Percentiles rank a stretch among this genome's conserved stretches.
phyloP scores from a whole-genome alignment of 2,113 vertebrate species.

The Pampusana beccarii region DNA sequence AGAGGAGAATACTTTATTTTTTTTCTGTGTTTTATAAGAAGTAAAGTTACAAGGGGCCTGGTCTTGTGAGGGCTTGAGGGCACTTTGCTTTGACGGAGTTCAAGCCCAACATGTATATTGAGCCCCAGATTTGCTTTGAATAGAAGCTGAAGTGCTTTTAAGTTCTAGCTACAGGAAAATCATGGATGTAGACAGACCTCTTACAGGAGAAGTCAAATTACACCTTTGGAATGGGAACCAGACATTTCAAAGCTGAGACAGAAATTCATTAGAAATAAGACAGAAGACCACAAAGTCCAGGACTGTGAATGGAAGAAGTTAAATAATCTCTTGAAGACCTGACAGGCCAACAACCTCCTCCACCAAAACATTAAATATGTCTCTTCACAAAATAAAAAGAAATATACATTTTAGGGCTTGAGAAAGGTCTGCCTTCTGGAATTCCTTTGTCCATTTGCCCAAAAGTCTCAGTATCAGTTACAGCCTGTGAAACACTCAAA shows the following conservation, averaged over 20 bases:
- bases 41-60: background rate
- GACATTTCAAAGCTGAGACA: constrained; percentile 35
- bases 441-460: constrained; percentile 62
- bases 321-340: background rate
- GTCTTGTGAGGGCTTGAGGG: background rate
- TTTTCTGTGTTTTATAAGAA: background rate
- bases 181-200: background rate
- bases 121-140: background rate
- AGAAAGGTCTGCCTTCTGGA: constrained; percentile 47
- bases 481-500: constrained; percentile 36
- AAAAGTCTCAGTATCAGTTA: constrained; percentile 41
- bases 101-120: background rate
- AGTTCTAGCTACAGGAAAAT: background rate
- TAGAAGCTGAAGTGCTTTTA: background rate
- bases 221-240: constrained; percentile 35
- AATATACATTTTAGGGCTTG: constrained; percentile 2
- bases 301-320: constrained; percentile 27
- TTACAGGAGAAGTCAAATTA: constrained; percentile 37
- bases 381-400: background rate
- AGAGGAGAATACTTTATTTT: background rate
- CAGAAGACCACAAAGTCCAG: background rate
- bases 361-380: constrained; percentile 33
- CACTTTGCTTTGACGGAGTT: background rate
- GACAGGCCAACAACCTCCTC: constrained; percentile 35
- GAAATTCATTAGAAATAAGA: constrained; percentile 20